Conservation (phyloP, 2,888 invertebrate species). For the Thera obeliscata region DNA sequence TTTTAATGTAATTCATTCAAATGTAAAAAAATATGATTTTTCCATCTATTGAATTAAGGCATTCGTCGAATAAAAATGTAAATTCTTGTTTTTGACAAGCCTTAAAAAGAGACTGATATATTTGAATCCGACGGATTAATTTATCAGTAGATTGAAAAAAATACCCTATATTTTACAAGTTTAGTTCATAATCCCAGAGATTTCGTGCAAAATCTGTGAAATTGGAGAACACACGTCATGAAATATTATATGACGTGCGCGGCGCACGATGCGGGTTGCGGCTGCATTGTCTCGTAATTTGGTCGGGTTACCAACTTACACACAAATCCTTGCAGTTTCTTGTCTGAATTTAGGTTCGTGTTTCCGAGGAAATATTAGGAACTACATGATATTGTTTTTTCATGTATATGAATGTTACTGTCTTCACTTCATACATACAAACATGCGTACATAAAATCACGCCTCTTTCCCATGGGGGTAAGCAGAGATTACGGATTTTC, state of each 20-base stretch:
- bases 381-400: not conserved
- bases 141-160: not conserved
- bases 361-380: not conserved
- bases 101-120: too few relatives aligned
- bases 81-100: too few relatives aligned
- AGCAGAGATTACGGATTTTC: too few relatives aligned
- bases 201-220: slow-evolving; percentile 12
- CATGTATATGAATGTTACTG: too few relatives aligned
- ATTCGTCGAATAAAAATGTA: too few relatives aligned
- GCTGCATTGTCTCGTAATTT: slow-evolving; percentile 9
- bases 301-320: slow-evolving; percentile 9
- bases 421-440: too few relatives aligned
- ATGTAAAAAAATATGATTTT: too few relatives aligned
- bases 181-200: not conserved
- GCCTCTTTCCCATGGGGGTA: too few relatives aligned
- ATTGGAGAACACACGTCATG: slow-evolving; percentile 26
- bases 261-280: slow-evolving; percentile 13
- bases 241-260: slow-evolving; percentile 28
- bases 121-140: too few relatives aligned
- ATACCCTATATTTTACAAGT: not conserved
- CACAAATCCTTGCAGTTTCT: slow-evolving; percentile 8
- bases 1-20: too few relatives aligned
- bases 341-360: not conserved
- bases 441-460: too few relatives aligned
- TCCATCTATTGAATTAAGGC: too few relatives aligned